These are phyloP conservation scores for Cyclargus thomasi DNA, from an alignment of 1,140 invertebrate species.

Conservation along the genomic window DNA sequence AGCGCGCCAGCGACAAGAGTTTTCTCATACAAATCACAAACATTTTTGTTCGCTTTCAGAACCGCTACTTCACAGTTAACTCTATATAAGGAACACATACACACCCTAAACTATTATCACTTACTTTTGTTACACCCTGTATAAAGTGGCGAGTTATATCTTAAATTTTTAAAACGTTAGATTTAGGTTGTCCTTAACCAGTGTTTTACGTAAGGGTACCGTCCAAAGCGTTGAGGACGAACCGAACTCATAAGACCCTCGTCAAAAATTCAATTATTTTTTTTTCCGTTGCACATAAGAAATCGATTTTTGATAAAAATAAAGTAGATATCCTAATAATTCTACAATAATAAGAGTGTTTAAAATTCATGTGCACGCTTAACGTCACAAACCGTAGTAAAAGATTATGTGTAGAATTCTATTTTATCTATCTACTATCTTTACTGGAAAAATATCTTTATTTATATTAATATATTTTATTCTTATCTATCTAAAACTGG, in stretches of 20 bases:
- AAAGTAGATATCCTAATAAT: neutral
- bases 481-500: neutral
- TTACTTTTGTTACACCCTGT: no score
- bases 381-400: neutral
- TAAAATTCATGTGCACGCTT: constrained; percentile 6
- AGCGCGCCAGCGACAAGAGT: no score
- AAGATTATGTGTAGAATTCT: neutral
- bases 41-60: no score
- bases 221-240: no score
- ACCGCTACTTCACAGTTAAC: no score
- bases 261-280: neutral
- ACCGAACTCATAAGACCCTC: neutral
- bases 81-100: no score
- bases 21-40: no score
- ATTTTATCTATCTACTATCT: constrained; percentile 1
- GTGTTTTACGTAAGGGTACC: no score
- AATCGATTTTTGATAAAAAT: neutral
- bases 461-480: constrained; percentile 8
- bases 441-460: constrained; percentile 13
- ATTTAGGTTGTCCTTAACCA: no score
- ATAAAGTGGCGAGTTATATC: no score
- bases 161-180: no score
- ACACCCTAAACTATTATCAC: no score
- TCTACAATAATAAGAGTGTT: neutral
- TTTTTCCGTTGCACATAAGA: neutral